A percentile compares a stretch with the other conserved stretches of the same genome.
phyloP scores from a whole-genome alignment of 2,113 vertebrate species.

The Siniperca knerii region DNA sequence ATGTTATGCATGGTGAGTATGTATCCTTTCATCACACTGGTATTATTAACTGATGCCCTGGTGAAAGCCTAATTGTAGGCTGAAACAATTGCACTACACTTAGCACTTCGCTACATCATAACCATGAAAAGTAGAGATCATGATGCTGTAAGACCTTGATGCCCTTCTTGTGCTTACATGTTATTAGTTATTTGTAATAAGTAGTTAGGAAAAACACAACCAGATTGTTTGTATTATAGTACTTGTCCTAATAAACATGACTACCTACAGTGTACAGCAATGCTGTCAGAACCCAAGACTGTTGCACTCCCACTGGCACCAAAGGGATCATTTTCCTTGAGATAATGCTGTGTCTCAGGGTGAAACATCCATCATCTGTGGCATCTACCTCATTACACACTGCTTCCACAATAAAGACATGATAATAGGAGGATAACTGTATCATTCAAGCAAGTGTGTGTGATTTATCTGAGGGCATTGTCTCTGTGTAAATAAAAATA shows the following conservation, averaged over 20 bases:
- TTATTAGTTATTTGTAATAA: slow-evolving; percentile 51
- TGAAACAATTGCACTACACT: slow-evolving; percentile 36
- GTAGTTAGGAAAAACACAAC: slow-evolving; percentile 30
- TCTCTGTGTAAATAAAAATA: slow-evolving; percentile 28
- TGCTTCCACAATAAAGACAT: slow-evolving; percentile 33
- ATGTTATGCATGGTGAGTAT: slow-evolving; percentile 19
- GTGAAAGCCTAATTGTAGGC: slow-evolving; percentile 58
- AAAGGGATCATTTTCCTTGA: slow-evolving; percentile 59
- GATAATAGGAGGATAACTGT: slow-evolving; percentile 37
- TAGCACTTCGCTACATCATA: slow-evolving; percentile 9
- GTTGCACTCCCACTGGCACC: slow-evolving; percentile 41
- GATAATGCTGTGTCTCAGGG: slow-evolving; percentile 58
- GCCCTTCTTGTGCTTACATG: slow-evolving; percentile 17
- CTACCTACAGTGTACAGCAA: slow-evolving; percentile 1
- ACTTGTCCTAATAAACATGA: slow-evolving; percentile 48
- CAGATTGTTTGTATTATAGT: slow-evolving; percentile 13
- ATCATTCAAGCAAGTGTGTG: slow-evolving; percentile 2
- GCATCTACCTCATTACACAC: slow-evolving; percentile 43
- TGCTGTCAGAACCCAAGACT: slow-evolving; percentile 20
- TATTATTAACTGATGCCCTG: slow-evolving; percentile 42
- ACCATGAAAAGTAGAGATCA: slow-evolving; percentile 19
- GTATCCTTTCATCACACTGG: slow-evolving; percentile 36
- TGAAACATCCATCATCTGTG: slow-evolving; percentile 54
- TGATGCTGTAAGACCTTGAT: slow-evolving; percentile 23
- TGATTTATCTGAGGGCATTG: slow-evolving; percentile 21